These are phyloP conservation scores for Nymphalis urticae DNA, from an alignment of 2,888 invertebrate species.

Conservation along the genomic window DNA sequence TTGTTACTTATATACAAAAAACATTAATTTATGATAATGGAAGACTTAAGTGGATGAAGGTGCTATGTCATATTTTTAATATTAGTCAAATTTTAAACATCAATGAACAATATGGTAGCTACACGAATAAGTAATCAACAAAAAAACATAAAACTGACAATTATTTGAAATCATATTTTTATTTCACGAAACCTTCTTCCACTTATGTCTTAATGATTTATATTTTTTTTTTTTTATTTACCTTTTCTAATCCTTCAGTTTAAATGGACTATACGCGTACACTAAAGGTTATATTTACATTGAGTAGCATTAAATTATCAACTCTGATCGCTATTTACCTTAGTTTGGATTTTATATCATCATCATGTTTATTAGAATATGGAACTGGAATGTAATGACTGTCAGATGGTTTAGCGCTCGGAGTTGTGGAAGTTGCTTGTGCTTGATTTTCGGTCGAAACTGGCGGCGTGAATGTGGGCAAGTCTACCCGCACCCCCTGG, in stretches of 20 bases:
- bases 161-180: too few species aligned
- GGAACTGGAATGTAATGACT: conserved; percentile 62
- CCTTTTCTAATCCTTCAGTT: too few species aligned
- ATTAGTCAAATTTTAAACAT: too few species aligned
- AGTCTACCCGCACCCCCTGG: conserved; percentile 71
- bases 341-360: conserved; percentile 41
- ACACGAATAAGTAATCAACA: too few species aligned
- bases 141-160: too few species aligned
- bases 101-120: too few species aligned
- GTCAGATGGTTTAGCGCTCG: conserved; percentile 43
- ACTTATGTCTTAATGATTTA: too few species aligned
- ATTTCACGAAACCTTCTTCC: too few species aligned
- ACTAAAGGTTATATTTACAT: conserved; percentile 16
- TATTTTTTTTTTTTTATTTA: too few species aligned
- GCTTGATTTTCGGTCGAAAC: conserved; percentile 41
- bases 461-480: conserved; percentile 82
- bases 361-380: conserved; percentile 44
- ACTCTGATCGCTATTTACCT: background rate
- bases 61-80: too few species aligned
- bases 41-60: too few species aligned
- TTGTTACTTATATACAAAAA: background rate
- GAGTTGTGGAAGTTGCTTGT: conserved; percentile 44
- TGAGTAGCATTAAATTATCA: background rate
- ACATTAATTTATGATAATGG: background rate
- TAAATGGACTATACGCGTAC: background rate